Evolutionary conservation across 2,888 invertebrate genomes (phyloP).

Genomic region (Phengaris arion): DNA sequence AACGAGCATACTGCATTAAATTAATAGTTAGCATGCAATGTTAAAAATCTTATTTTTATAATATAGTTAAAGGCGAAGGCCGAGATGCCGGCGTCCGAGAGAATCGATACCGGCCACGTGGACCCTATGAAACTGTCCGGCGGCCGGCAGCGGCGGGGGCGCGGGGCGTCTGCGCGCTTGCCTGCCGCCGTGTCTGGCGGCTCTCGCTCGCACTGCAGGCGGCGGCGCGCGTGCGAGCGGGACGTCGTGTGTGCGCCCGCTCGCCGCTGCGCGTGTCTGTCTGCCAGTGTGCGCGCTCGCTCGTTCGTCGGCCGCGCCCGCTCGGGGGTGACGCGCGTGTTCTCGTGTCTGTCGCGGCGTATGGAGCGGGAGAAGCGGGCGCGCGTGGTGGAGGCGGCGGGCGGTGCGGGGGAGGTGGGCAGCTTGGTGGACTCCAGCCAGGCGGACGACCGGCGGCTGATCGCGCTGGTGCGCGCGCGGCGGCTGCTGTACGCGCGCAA

Average conservation of each 20-base stretch:
- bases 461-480: constrained; percentile 64
- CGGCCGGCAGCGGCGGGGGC: constrained; percentile 38
- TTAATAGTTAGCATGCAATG: too few species aligned
- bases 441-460: constrained; percentile 70
- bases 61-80: neutral
- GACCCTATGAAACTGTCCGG: constrained; percentile 52
- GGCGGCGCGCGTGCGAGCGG: constrained; percentile 48
- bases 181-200: constrained; percentile 58
- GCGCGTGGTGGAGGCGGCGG: constrained; percentile 30
- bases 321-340: constrained; percentile 49
- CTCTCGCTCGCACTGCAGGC: constrained; percentile 42
- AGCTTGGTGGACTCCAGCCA: constrained; percentile 64
- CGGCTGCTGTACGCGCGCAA: constrained; percentile 67
- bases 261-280: constrained; percentile 71
- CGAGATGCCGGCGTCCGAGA: constrained; percentile 38
- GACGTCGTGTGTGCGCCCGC: constrained; percentile 51
- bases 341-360: constrained; percentile 4
- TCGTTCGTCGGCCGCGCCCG: constrained; percentile 56
- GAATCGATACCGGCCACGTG: constrained; percentile 57
- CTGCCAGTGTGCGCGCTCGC: constrained; percentile 64
- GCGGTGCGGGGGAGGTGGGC: constrained; percentile 49
- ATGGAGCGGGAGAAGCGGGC: constrained; percentile 30
- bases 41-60: constrained; percentile 30
- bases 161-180: constrained; percentile 68
- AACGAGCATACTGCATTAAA: too few species aligned